phyloP scores from a whole-genome alignment of 2,797 vertebrate species.

The Xenops minutus region DNA sequence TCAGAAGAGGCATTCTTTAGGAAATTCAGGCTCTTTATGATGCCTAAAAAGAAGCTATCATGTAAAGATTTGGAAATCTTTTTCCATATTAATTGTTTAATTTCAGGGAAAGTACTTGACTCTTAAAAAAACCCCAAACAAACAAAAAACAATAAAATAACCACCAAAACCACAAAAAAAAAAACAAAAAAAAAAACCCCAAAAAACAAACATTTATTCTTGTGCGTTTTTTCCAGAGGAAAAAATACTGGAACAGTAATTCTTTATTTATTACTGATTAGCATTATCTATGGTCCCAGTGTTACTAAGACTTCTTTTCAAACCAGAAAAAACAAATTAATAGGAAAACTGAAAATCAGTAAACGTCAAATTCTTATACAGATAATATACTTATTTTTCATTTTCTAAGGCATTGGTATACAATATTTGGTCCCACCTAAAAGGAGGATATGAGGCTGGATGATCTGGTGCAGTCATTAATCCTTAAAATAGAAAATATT shows the following conservation, averaged over 20 bases:
- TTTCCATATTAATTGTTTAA: not conserved
- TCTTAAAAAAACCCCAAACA: not conserved
- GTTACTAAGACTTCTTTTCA: not conserved
- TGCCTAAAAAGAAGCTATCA: not conserved
- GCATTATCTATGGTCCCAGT: not conserved
- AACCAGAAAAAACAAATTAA: not conserved
- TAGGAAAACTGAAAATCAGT: not conserved
- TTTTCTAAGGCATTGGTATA: not conserved
- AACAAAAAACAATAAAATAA: too few species aligned
- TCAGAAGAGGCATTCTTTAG: not conserved
- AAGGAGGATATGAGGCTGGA: not conserved
- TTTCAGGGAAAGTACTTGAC: not conserved
- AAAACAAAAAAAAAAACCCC: too few species aligned
- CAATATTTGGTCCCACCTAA: not conserved
- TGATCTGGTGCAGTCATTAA: not conserved
- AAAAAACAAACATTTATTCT: not conserved
- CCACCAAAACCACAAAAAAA: too few species aligned
- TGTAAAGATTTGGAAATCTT: not conserved
- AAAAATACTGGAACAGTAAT: not conserved
- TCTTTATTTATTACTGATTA: not conserved
- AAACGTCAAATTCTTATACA: not conserved
- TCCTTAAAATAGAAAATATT: not conserved
- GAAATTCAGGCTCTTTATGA: not conserved
- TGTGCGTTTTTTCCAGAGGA: not conserved
- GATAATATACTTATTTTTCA: not conserved